These are phyloP conservation scores for Eupithecia tripunctaria DNA, from an alignment of 2,888 invertebrate species.

Conservation along the genomic window DNA sequence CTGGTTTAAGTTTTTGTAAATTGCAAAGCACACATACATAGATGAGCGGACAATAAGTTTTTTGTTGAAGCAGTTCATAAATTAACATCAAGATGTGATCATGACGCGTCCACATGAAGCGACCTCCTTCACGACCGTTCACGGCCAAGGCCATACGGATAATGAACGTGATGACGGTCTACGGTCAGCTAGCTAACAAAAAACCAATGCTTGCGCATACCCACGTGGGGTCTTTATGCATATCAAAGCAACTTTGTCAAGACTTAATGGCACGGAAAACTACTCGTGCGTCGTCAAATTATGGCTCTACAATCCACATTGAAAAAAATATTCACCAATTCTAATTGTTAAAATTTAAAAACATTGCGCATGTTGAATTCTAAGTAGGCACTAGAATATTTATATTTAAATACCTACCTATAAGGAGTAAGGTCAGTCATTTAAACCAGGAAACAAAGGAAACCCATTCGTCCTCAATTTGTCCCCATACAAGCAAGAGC, in stretches of 20 bases:
- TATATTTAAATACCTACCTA: not conserved
- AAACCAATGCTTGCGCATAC: slow-evolving; percentile 64
- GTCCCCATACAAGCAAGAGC: slow-evolving; percentile 31
- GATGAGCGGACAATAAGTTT: slow-evolving; percentile 54
- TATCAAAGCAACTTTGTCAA: slow-evolving; percentile 56
- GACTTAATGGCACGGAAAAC: slow-evolving; percentile 79
- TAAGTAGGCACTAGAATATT: not conserved
- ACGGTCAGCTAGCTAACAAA: slow-evolving; percentile 74
- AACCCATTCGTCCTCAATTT: slow-evolving; percentile 41
- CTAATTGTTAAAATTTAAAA: not conserved
- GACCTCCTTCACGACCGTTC: slow-evolving; percentile 76
- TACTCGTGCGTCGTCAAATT: slow-evolving; percentile 59
- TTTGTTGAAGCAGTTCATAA: slow-evolving; percentile 57
- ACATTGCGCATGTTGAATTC: not conserved
- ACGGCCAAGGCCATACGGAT: slow-evolving; percentile 82
- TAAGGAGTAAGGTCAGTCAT: not conserved
- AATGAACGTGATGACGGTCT: slow-evolving; percentile 76
- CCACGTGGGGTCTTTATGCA: slow-evolving; percentile 77
- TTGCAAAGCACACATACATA: slow-evolving; percentile 27
- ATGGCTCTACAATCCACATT: slow-evolving; percentile 45
- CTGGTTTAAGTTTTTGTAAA: slow-evolving; percentile 22
- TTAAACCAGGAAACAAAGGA: slow-evolving; percentile 37
- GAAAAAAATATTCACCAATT: not conserved
- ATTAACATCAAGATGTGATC: slow-evolving; percentile 54
- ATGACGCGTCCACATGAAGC: slow-evolving; percentile 66